Evolutionary conservation across 2,113 vertebrate species (phyloP), one percentile per base, ranked within the genome.

Genomic region (Pluvialis apricaria): DNA sequence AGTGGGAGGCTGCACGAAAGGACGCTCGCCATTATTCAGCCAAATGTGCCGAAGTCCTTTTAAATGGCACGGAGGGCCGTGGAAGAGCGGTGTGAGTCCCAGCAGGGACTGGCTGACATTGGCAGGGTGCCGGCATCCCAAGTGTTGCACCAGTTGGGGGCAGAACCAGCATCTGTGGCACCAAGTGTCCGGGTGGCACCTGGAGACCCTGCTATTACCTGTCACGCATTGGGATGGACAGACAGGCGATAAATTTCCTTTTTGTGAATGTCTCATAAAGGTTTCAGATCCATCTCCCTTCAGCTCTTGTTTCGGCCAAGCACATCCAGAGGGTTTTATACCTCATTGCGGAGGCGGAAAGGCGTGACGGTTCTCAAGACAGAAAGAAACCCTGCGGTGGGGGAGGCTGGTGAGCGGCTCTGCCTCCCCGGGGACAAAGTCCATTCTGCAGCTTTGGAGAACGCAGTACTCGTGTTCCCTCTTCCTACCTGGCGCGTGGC

Each of bases 231-330:
- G 38, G 36, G n/a, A 77, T 3, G 31, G 20, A 62, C 15, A 36
- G 21, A 31, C 0, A 1, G 15, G 29, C 0, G 0, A 14, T 6
- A 36, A 11, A 2, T 31, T 45, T 77, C 54, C 47, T n/a, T 55
- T 32, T 5, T 2, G 11, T 10, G 7, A 81, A 22, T 0, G 2
- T 55, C 36, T 78, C 45, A 47, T 31, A 12, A n/a, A 20, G 16
- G 26, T 38, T 40, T 72, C 29, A 45, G 62, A 68, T 49, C 15
- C 20, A 38, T 19, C 4, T 47, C 20, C 36, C 64, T 32, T 38
- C 45, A 55, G 28, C 49, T 61, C 32, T 24, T 36, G 5, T 9
- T 62, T 62, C 2, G 3, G 28, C 31, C 29, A 55, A 40, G 26
- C 6, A 9, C 22, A 52, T 3, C 22, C 36, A 10, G 55, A 36